These are phyloP conservation scores for Pentamera pediparva DNA, from an alignment of 53 echinoderm and acorn worm species.

Conservation along the genomic window DNA sequence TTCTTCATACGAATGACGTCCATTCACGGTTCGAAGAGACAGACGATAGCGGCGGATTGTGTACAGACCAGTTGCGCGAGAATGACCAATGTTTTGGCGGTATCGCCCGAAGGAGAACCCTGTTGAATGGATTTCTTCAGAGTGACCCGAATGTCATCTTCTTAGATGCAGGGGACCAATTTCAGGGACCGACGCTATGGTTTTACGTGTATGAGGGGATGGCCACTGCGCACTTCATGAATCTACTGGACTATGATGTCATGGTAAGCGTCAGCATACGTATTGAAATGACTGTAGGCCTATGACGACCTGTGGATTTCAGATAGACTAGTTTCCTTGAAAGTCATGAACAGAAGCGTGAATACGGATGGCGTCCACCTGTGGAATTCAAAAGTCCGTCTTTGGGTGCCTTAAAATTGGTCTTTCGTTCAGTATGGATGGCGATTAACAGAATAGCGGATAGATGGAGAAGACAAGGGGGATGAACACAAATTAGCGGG, in stretches of 20 bases:
- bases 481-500: too few relatives aligned
- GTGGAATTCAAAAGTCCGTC: too few relatives aligned
- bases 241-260: conserved; percentile 56
- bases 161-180: conserved; percentile 70
- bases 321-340: too few relatives aligned
- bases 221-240: conserved; percentile 75
- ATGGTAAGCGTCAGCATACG: too few relatives aligned
- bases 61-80: conserved; percentile 36
- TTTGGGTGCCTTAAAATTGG: too few relatives aligned
- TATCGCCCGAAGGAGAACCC: conserved; percentile 54
- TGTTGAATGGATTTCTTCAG: conserved; percentile 33
- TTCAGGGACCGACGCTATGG: conserved; percentile 73
- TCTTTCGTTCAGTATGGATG: too few relatives aligned
- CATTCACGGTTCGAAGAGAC: conserved; percentile 77
- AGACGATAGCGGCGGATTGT: conserved; percentile 25
- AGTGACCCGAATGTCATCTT: conserved; percentile 44
- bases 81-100: conserved; percentile 56
- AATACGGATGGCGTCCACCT: too few relatives aligned
- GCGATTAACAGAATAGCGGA: too few relatives aligned
- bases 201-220: conserved; percentile 71
- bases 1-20: conserved; percentile 69
- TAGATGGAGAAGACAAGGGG: too few relatives aligned
- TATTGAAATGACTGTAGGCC: too few relatives aligned
- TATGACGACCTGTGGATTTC: too few relatives aligned
- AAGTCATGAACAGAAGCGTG: too few relatives aligned